Conservation (phyloP, 2,888 invertebrate genomes). For the Nesidiocoris tenuis region DNA sequence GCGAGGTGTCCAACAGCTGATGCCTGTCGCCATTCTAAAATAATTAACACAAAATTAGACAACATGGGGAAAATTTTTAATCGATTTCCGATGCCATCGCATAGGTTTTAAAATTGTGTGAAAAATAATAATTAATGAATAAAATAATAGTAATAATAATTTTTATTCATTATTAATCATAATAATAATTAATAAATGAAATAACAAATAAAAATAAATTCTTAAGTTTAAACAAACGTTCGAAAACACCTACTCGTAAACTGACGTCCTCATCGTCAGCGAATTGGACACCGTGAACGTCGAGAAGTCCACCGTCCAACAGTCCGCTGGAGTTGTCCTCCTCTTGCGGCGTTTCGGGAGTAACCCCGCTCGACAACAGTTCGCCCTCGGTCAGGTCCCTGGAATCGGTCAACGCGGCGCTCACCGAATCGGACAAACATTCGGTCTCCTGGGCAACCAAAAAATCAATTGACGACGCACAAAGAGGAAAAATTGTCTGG, state of each 20-base stretch:
- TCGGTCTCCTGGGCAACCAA: slow-evolving; percentile 43
- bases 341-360: slow-evolving; percentile 38
- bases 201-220: not conserved
- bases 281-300: slow-evolving; percentile 48
- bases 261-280: slow-evolving; percentile 46
- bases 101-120: too few species aligned
- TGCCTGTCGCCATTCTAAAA: slow-evolving; percentile 34
- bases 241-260: not conserved
- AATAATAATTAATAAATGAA: not conserved
- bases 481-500: too few species aligned
- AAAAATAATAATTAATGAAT: too few species aligned
- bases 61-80: not conserved
- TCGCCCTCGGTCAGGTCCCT: slow-evolving; percentile 44
- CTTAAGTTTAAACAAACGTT: not conserved
- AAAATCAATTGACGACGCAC: too few species aligned
- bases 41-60: not conserved
- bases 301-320: slow-evolving; percentile 33
- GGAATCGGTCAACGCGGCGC: slow-evolving; percentile 44
- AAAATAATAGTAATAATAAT: too few species aligned
- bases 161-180: too few species aligned
- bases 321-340: slow-evolving; percentile 42
- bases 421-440: slow-evolving; percentile 48
- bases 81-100: too few species aligned
- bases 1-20: slow-evolving; percentile 51
- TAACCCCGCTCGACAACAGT: slow-evolving; percentile 39